These are phyloP conservation scores for Celastrina argiolus DNA, from an alignment of 2,888 invertebrate genomes.

Conservation along the genomic window DNA sequence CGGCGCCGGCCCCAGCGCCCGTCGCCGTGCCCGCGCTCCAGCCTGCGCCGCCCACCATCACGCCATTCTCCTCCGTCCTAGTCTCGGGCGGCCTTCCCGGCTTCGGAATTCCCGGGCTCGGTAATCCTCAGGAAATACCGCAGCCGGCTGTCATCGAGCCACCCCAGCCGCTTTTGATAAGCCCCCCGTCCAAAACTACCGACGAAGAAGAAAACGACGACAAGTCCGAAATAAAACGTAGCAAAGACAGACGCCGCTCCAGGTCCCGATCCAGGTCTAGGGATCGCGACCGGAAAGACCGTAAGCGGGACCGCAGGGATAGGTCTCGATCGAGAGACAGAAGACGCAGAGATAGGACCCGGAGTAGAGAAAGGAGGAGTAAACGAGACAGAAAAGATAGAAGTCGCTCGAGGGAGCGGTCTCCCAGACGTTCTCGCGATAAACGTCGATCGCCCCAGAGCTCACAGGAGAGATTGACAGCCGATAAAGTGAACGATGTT, in stretches of 20 bases:
- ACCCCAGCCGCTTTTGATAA: conserved; percentile 53
- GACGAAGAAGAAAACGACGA: conserved; percentile 52
- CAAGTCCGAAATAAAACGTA: conserved; percentile 47
- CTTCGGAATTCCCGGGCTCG: conserved; percentile 64
- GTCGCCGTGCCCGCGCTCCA: conserved; percentile 38
- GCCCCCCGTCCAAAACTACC: conserved; percentile 46
- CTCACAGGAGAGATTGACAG: conserved; percentile 48
- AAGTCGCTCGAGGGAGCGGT: conserved; percentile 76
- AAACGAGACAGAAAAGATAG: conserved; percentile 73
- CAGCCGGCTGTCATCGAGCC: conserved; percentile 71
- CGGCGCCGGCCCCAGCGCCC: conserved; percentile 35
- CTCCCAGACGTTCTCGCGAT: conserved; percentile 71
- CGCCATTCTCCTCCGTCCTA: conserved; percentile 56
- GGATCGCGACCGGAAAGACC: conserved; percentile 61
- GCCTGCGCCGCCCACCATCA: conserved; percentile 41
- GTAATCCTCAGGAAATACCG: conserved; percentile 66
- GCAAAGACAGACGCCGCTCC: conserved; percentile 52
- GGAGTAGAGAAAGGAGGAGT: conserved; percentile 75
- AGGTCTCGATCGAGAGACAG: conserved; percentile 79
- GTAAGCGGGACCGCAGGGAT: conserved; percentile 70
- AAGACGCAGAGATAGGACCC: conserved; percentile 76
- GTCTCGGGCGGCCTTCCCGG: conserved; percentile 46
- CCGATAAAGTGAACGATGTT: conserved; percentile 28
- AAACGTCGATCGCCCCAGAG: conserved; percentile 59
- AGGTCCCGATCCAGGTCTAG: conserved; percentile 50